Conservation (phyloP, 2,113 vertebrate species). For the Dicentrarchus labrax region DNA sequence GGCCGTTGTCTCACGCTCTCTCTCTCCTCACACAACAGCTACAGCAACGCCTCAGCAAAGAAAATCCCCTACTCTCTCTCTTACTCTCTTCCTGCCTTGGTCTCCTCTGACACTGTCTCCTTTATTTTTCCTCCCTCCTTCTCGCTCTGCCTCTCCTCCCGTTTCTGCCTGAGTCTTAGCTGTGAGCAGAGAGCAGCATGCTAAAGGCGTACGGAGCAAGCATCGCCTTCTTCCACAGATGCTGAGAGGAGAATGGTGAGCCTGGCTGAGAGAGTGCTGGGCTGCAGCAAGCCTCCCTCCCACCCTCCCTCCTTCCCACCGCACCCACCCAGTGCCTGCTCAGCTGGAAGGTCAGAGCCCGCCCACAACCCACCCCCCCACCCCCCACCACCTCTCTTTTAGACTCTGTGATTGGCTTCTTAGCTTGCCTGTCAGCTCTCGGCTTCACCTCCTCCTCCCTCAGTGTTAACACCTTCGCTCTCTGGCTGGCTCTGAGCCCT, state of each 20-base stretch:
- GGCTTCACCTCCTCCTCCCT: conserved; percentile 72
- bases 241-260: conserved; percentile 96
- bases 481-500: conserved; percentile 78
- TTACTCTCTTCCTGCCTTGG: conserved; percentile 82
- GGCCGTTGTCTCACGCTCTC: conserved; percentile 84
- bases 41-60: conserved; percentile 69
- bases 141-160: conserved; percentile 74
- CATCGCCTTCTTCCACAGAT: conserved; percentile 97
- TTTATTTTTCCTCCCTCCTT: conserved; percentile 74
- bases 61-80: conserved; percentile 72
- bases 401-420: conserved; percentile 91
- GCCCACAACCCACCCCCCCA: conserved; percentile 83
- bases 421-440: conserved; percentile 89
- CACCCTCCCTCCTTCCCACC: conserved; percentile 75
- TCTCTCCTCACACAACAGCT: conserved; percentile 82
- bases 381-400: conserved; percentile 78
- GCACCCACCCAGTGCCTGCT: conserved; percentile 95
- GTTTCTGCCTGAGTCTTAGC: conserved; percentile 85
- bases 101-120: conserved; percentile 80
- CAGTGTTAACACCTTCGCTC: conserved; percentile 86
- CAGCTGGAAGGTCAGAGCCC: conserved; percentile 97
- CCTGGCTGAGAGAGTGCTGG: conserved; percentile 91
- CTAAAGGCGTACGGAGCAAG: conserved; percentile 93
- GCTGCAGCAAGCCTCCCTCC: conserved; percentile 87
- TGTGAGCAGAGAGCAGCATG: conserved; percentile 90